A percentile compares a stretch with the other conserved stretches of the same genome.
phyloP scores from a whole-genome alignment of 2,797 vertebrate species.

The Emys orbicularis region DNA sequence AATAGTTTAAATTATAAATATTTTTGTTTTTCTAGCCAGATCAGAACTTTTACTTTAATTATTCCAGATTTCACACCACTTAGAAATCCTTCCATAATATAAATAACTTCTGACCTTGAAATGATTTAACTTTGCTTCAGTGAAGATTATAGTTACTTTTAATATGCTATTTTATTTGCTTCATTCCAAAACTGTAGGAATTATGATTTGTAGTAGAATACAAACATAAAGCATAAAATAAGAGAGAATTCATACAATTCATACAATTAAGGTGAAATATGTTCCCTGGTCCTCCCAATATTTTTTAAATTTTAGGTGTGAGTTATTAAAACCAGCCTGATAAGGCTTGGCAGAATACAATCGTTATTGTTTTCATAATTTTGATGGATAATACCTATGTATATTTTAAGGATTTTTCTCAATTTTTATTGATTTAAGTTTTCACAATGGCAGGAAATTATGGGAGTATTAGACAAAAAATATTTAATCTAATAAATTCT shows the following conservation, averaged over 20 bases:
- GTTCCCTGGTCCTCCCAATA: not conserved
- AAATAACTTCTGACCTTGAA: not conserved
- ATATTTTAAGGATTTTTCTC: not conserved
- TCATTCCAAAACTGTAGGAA: not conserved
- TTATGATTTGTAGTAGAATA: fast-evolving
- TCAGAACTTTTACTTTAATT: conserved; percentile 42
- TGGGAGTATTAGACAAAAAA: not conserved
- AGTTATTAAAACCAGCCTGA: not conserved
- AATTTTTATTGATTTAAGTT: not conserved
- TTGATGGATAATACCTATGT: not conserved
- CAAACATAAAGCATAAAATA: not conserved
- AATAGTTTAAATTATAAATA: conserved; percentile 42
- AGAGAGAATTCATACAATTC: not conserved
- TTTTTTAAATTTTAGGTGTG: not conserved
- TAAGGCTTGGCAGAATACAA: not conserved
- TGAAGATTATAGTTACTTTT: not conserved
- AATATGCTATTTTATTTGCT: not conserved
- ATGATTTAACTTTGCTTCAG: not conserved
- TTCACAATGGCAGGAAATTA: not conserved
- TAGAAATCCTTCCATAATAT: not conserved
- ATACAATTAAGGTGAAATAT: not conserved
- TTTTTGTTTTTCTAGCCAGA: conserved; percentile 51
- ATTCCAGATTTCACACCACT: conserved; percentile 37
- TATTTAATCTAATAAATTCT: not conserved
- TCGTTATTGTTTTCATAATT: not conserved